Evolutionary conservation across 2,888 invertebrate genomes (phyloP), one percentile per base, ranked within the genome.

Genomic region (Bhutanitis thaidina): DNA sequence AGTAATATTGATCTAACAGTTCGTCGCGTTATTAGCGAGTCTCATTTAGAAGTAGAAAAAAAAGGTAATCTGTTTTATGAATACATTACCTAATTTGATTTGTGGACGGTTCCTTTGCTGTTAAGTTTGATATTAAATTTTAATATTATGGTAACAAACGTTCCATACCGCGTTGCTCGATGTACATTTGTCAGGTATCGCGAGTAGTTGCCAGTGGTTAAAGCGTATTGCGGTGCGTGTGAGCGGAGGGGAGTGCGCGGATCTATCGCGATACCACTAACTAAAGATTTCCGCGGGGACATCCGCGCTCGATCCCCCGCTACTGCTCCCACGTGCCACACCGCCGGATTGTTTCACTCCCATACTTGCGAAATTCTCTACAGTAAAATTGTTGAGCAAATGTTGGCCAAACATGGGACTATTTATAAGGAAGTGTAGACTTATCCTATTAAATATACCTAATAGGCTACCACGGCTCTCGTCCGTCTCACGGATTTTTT

Each of bases 231-330:
- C 63, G 55, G 68, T 70, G 71, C 84, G 87, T 85, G 87, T 82
- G 87, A 84, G 76, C 81, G 41, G 72, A 68, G 78, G 76, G 84
- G 86, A 69, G 67, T 60, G 71, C 71, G 51, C 51, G 51, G 51
- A 51, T 51, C 74, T 78, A 80, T 82, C 77, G 78, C 78, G 80
- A 75, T 82, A 74, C 74, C 71, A 69, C 79, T 87, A 86, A 89
- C 86, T 88, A 80, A 85, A 89, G 88, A 89, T 86, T 78, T 89
- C 88, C 88, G 85, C 77, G 71, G 60, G 64, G 64, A 74, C 87
- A 84, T 85, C 87, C 87, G 86, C 53, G 52, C 58, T 58, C 48
- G 39, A 38, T 35, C 48, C 41, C 45, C 16, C 45, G 12, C 10
- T 16, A 43, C 49, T n/a, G n/a, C n/a, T 54, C 54, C 53, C 57